Evolutionary conservation across 1,140 invertebrate genomes (phyloP).

Genomic region (Drosophila bipectinata): DNA sequence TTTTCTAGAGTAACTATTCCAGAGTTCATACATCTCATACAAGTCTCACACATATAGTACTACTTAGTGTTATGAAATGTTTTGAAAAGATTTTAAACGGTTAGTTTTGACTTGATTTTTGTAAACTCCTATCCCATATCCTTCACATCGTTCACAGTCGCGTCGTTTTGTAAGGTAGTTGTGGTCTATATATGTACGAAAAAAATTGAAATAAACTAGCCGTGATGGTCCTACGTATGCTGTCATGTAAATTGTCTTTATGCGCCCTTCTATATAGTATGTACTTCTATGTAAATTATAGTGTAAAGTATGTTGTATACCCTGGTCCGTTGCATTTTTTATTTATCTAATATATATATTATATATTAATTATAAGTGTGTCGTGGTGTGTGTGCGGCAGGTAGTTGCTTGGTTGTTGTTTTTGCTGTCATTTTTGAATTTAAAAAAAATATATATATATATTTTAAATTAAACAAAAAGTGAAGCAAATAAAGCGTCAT

Average conservation of each 20-base stretch:
- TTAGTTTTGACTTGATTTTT: slow-evolving; percentile 39
- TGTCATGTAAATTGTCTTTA: slow-evolving; percentile 52
- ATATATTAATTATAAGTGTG: slow-evolving; percentile 43
- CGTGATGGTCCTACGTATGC: slow-evolving; percentile 3
- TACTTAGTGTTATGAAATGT: slow-evolving; percentile 31
- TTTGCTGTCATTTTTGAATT: slow-evolving; percentile 23
- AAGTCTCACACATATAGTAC: slow-evolving; percentile 12
- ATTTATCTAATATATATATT: slow-evolving; percentile 59
- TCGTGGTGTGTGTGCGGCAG: slow-evolving; percentile 55
- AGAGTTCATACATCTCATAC: slow-evolving; percentile 22
- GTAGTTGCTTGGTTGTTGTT: slow-evolving; percentile 73
- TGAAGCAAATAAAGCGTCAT: slow-evolving; percentile 47
- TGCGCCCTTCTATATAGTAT: slow-evolving; percentile 34
- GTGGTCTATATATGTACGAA: slow-evolving; percentile 27
- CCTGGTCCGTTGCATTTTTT: slow-evolving; percentile 64
- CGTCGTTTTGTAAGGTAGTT: slow-evolving; percentile 60
- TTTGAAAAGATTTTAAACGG: slow-evolving; percentile 80
- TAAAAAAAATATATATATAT: slow-evolving; percentile 3
- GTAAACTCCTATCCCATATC: slow-evolving; percentile 17
- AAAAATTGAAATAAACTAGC: slow-evolving; percentile 14
- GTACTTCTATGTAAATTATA: slow-evolving; percentile 43
- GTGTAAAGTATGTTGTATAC: slow-evolving; percentile 51
- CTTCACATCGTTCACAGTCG: slow-evolving; percentile 41
- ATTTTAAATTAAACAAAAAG: slow-evolving; percentile 19
- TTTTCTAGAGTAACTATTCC: slow-evolving; percentile 16